Base-by-base conservation (phyloP, 2,113 vertebrate species). In the Gopherus flavomarginatus region DNA sequence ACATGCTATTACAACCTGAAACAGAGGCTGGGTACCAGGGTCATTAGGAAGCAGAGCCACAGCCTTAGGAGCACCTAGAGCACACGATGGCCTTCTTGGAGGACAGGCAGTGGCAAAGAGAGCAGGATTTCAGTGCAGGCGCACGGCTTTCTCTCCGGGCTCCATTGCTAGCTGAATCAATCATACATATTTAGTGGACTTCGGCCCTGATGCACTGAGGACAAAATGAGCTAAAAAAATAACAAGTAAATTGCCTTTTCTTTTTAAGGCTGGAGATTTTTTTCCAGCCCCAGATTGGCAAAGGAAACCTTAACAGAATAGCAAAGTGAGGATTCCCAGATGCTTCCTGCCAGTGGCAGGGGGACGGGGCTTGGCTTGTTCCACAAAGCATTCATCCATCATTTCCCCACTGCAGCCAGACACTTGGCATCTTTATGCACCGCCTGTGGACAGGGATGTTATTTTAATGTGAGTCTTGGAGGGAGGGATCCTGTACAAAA, bases 181-280 rank as follows among this genome's bases (percentile, higher is more conserved):
- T 42, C 75, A 44, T 12, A 47, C 11, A 26, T 26, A 47, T 13
- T 78, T 78, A 24, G 26, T 78, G 78, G 49, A 35, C 16, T 50
- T 50, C 14, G 2, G 78, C 11, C 77, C 77, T 0, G 0, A 54
- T 3, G 57, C 75, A 0, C 79, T 0, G 3, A 0, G 57, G 89
- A 54, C 47, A 52, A 31, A 81, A 50, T 0, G 77, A 87, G 59
- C 77, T 77, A 12, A 35, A 69, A n/a, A 0, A 44, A 44, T 6
- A 65, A 80, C 49, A 57, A n/a, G 54, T 27, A 9, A 88, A 85
- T 35, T 59, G 3, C 47, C 54, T 31, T 47, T n/a, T 31, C 13
- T 87, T 50, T 81, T 13, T 38, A 62, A 77, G 85, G 54, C 91
- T 53, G 91, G 89, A 1, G 62, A 11, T 65, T 91, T 80, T 77